Conservation (phyloP, 2,888 invertebrate species). For the Tenthredo mesomela region DNA sequence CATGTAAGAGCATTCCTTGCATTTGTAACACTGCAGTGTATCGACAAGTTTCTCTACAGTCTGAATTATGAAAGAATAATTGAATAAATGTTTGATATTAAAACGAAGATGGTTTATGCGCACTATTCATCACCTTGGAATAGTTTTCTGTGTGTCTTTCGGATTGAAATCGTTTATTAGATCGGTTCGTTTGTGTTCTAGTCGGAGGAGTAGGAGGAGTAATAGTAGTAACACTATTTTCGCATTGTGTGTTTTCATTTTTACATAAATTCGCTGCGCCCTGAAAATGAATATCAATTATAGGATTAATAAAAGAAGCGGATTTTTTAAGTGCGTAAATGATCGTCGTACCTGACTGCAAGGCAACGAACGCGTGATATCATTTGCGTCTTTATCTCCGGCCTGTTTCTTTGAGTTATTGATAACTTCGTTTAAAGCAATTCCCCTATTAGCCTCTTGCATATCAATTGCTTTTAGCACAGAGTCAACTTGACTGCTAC, state of each 20-base stretch:
- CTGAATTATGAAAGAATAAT: not conserved
- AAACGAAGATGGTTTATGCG: not conserved
- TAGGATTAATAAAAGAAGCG: not conserved
- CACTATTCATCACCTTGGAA: not conserved
- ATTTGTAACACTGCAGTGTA: constrained; percentile 80
- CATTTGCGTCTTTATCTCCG: not conserved
- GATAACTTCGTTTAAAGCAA: constrained; percentile 11
- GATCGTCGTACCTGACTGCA: constrained; percentile 40
- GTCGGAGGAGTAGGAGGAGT: not conserved
- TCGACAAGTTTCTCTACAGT: constrained; percentile 78
- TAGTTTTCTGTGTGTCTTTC: not conserved
- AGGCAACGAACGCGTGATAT: constrained; percentile 31
- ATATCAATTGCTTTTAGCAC: constrained; percentile 50
- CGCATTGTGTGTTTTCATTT: constrained; percentile 4
- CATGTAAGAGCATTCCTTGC: constrained; percentile 81
- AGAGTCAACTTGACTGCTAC: constrained; percentile 53
- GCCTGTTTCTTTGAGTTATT: constrained; percentile 36
- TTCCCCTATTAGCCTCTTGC: constrained; percentile 29
- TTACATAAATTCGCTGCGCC: constrained; percentile 38
- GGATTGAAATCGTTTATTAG: constrained; percentile 26
- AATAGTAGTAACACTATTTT: not conserved
- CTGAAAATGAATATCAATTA: not conserved
- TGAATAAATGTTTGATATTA: not conserved
- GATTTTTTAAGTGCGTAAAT: not conserved
- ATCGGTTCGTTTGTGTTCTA: constrained; percentile 15